Conservation (phyloP, 2,113 vertebrate species). For the Aphelocoma coerulescens region DNA sequence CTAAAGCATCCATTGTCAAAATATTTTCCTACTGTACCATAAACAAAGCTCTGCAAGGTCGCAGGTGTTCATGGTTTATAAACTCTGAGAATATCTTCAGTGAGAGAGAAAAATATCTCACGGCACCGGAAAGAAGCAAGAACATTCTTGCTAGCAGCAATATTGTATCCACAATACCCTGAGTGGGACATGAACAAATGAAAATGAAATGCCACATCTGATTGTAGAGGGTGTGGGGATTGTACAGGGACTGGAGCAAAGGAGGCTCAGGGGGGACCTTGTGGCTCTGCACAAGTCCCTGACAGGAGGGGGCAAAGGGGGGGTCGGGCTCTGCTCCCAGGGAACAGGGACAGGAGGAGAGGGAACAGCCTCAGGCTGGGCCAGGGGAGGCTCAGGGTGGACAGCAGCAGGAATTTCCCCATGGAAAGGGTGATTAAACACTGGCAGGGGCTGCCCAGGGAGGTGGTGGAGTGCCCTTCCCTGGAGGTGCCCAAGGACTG, state of each 20-base stretch:
- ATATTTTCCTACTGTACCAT: too few relatives aligned
- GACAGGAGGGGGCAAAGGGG: too few relatives aligned
- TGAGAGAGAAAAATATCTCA: too few relatives aligned
- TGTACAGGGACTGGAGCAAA: too few relatives aligned
- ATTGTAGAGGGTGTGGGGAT: background rate
- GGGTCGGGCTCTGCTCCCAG: background rate
- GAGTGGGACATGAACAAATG: background rate
- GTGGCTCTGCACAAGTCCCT: background rate
- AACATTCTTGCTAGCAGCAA: too few relatives aligned
- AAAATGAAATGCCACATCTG: background rate
- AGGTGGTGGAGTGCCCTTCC: background rate
- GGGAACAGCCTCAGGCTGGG: background rate
- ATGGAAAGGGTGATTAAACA: background rate
- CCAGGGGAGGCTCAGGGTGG: accelerated
- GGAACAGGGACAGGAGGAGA: background rate
- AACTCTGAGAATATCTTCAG: too few relatives aligned
- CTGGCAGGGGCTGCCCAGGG: background rate
- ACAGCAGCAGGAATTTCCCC: background rate
- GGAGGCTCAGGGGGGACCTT: background rate
- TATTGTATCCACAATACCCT: background rate
- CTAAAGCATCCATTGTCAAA: too few relatives aligned
- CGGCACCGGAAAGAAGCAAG: too few relatives aligned
- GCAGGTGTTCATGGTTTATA: too few relatives aligned
- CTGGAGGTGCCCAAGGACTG: too few relatives aligned
- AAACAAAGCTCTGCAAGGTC: too few relatives aligned